phyloP scores from a whole-genome alignment of 2,113 vertebrate species.

The Charina bottae region DNA sequence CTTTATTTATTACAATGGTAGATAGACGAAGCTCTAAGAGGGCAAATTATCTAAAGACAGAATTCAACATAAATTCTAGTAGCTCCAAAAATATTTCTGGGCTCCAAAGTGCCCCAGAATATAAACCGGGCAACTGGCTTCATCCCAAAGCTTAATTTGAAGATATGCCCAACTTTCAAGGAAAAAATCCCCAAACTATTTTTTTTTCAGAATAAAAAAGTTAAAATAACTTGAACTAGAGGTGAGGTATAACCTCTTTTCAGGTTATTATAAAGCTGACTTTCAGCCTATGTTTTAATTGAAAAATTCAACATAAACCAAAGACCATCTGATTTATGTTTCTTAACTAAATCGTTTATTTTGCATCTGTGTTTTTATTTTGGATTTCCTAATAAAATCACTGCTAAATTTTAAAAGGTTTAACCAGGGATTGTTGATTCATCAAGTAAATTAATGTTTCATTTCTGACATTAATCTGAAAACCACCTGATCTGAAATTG shows the following conservation, averaged over 20 bases:
- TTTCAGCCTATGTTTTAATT: background rate
- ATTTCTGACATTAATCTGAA: background rate
- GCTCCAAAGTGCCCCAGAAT: too few species aligned
- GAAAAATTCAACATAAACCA: background rate
- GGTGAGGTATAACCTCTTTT: background rate
- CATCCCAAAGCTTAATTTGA: too few species aligned
- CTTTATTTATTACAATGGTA: too few species aligned
- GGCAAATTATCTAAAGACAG: too few species aligned
- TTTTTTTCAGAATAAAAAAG: too few species aligned
- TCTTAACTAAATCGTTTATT: background rate
- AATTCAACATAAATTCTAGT: too few species aligned
- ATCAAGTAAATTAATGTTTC: background rate
- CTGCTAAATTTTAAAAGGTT: background rate
- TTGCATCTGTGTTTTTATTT: background rate
- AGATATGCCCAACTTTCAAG: too few species aligned
- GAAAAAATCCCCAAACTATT: too few species aligned
- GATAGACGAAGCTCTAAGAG: too few species aligned
- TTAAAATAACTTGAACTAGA: background rate
- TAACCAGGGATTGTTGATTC: background rate
- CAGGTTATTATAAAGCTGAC: background rate
- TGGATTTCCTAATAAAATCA: background rate
- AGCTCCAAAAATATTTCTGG: too few species aligned
- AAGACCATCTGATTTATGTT: background rate
- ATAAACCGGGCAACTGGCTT: too few species aligned
- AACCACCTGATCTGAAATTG: background rate